Percentiles rank a stretch among this genome's conserved stretches.
Conservation (phyloP, 2,113 vertebrate species). For the Ictalurus punctatus region DNA sequence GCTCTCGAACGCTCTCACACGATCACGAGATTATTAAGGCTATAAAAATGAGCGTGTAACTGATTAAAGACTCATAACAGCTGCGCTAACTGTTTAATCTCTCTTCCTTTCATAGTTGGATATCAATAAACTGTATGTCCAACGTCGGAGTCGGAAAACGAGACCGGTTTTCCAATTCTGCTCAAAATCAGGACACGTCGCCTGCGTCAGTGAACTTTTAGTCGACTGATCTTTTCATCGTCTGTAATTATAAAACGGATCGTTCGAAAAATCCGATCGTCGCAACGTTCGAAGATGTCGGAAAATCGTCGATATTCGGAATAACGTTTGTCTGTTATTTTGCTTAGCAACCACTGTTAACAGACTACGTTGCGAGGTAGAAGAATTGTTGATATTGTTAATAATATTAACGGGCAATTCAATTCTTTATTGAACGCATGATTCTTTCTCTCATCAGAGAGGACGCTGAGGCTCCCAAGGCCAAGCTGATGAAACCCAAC, state of each 20-base stretch:
- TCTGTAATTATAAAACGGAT: not conserved
- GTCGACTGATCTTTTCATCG: too few species aligned
- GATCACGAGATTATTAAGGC: not conserved
- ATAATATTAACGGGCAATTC: not conserved
- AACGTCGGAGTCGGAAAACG: not conserved
- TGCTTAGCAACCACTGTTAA: not conserved
- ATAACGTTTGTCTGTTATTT: not conserved
- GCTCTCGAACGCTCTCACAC: not conserved
- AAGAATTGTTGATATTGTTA: not conserved
- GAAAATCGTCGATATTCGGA: not conserved
- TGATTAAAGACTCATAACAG: not conserved
- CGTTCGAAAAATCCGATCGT: not conserved
- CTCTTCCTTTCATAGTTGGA: not conserved
- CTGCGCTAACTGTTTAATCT: not conserved
- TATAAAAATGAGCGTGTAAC: not conserved
- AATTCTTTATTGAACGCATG: not conserved
- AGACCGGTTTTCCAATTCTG: not conserved
- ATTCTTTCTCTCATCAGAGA: conserved; percentile 73
- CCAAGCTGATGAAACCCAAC: conserved; percentile 85
- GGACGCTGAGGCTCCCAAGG: conserved; percentile 89
- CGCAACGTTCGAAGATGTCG: not conserved
- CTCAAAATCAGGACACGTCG: not conserved
- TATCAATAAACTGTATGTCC: not conserved
- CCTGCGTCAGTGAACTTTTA: not conserved
- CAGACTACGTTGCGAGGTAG: not conserved